Conservation (phyloP, 2,797 vertebrate species). For the Oreonectes daqikongensis region DNA sequence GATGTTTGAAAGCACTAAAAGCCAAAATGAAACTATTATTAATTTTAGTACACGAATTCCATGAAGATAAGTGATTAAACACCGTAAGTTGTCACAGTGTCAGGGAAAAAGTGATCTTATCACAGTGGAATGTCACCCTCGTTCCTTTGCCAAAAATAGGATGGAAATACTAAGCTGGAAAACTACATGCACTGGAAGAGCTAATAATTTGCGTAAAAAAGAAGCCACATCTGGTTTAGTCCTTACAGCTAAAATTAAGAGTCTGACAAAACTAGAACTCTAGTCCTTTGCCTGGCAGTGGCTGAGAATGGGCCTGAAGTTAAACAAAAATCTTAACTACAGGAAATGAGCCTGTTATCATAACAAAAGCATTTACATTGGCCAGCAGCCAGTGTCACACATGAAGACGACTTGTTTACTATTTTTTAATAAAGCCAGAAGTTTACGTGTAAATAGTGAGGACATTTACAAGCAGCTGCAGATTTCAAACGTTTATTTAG, state of each 20-base stretch:
- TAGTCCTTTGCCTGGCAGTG: constrained; percentile 76
- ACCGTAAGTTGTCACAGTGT: constrained; percentile 77
- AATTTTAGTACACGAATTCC: constrained; percentile 57
- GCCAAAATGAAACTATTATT: constrained; percentile 29
- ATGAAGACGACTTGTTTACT: constrained; percentile 82
- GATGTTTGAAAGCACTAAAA: constrained; percentile 1
- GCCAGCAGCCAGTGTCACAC: constrained; percentile 80
- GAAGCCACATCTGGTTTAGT: constrained; percentile 90
- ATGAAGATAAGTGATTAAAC: constrained; percentile 84
- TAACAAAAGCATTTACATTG: constrained; percentile 89
- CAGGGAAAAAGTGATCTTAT: constrained; percentile 88
- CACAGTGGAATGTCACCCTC: constrained; percentile 84
- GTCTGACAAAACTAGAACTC: constrained; percentile 82
- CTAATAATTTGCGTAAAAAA: constrained; percentile 94
- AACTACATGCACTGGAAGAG: constrained; percentile 86
- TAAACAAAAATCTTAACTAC: constrained; percentile 90
- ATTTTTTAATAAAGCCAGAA: constrained; percentile 73
- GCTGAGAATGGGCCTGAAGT: constrained; percentile 82
- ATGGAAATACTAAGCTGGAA: constrained; percentile 93
- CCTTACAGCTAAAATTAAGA: constrained; percentile 76
- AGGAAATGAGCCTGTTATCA: constrained; percentile 92
- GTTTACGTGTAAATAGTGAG: constrained; percentile 71
- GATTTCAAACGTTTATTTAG: constrained; percentile 71
- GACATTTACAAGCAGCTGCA: constrained; percentile 61
- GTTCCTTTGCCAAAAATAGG: constrained; percentile 74